Evolutionary conservation across 2,113 vertebrate species (phyloP).

Genomic region (Indri indri): DNA sequence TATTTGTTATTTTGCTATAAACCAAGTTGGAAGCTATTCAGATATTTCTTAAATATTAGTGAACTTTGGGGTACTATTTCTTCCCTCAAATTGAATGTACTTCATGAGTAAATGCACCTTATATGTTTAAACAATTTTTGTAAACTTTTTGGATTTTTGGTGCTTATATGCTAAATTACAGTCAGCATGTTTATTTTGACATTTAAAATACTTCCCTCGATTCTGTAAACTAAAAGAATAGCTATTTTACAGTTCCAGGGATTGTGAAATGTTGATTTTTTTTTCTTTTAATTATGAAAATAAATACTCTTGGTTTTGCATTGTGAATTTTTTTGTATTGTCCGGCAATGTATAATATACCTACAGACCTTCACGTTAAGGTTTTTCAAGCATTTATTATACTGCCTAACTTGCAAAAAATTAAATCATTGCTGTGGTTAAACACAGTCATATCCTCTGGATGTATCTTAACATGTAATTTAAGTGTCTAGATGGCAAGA

Average conservation of each 20-base stretch:
- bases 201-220: slow-evolving; percentile 40
- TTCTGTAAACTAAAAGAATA: slow-evolving; percentile 60
- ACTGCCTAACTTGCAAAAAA: slow-evolving; percentile 16
- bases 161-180: slow-evolving; percentile 58
- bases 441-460: not conserved
- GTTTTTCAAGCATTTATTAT: slow-evolving; percentile 14
- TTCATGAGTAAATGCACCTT: slow-evolving; percentile 73
- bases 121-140: slow-evolving; percentile 69
- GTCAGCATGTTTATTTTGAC: slow-evolving; percentile 62
- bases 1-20: slow-evolving; percentile 69
- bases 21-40: slow-evolving; percentile 64
- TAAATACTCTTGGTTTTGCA: slow-evolving; percentile 52
- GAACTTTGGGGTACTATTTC: slow-evolving; percentile 59
- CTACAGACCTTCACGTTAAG: not conserved
- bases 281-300: slow-evolving; percentile 39
- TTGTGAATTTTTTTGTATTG: slow-evolving; percentile 43
- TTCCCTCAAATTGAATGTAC: slow-evolving; percentile 71
- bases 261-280: slow-evolving; percentile 34
- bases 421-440: slow-evolving; percentile 14
- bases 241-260: slow-evolving; percentile 51
- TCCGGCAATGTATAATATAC: not conserved
- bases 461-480: not conserved
- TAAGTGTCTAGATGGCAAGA: not conserved
- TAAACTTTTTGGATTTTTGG: slow-evolving; percentile 70
- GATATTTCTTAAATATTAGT: slow-evolving; percentile 70